Conservation (phyloP, 2,113 vertebrate species). For the Nanorana parkeri region DNA sequence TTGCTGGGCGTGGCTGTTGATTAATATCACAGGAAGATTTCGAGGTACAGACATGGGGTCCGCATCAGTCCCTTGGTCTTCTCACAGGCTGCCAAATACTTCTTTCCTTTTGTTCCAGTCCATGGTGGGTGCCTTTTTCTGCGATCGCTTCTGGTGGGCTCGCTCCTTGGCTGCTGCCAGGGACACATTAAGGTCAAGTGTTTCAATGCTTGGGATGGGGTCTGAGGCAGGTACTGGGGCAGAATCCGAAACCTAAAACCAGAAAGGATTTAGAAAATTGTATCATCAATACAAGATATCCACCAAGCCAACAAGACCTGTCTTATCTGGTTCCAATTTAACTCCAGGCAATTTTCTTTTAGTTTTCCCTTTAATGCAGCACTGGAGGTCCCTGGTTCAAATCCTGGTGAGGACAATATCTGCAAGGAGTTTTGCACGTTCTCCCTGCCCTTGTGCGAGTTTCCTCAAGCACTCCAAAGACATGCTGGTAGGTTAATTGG, state of each 20-base stretch:
- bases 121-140: slow-evolving; percentile 93
- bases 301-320: too few relatives aligned
- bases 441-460: too few relatives aligned
- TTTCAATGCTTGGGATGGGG: slow-evolving; percentile 6
- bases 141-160: slow-evolving; percentile 91
- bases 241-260: not conserved
- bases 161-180: slow-evolving; percentile 93
- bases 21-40: slow-evolving; percentile 22
- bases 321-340: too few relatives aligned
- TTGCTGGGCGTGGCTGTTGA: slow-evolving; percentile 55
- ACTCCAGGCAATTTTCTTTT: too few relatives aligned
- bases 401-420: too few relatives aligned
- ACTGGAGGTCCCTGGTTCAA: too few relatives aligned
- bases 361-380: too few relatives aligned
- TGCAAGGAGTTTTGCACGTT: too few relatives aligned
- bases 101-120: slow-evolving; percentile 99
- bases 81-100: slow-evolving; percentile 95
- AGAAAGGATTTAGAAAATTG: not conserved
- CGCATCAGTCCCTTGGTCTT: not conserved
- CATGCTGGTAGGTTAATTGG: too few relatives aligned
- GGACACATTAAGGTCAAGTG: slow-evolving; percentile 83
- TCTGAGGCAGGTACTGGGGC: not conserved
- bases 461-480: too few relatives aligned
- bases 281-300: too few relatives aligned
- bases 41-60: not conserved